phyloP scores from a whole-genome alignment of 1,140 invertebrate genomes.

The Drosophila repleta region DNA sequence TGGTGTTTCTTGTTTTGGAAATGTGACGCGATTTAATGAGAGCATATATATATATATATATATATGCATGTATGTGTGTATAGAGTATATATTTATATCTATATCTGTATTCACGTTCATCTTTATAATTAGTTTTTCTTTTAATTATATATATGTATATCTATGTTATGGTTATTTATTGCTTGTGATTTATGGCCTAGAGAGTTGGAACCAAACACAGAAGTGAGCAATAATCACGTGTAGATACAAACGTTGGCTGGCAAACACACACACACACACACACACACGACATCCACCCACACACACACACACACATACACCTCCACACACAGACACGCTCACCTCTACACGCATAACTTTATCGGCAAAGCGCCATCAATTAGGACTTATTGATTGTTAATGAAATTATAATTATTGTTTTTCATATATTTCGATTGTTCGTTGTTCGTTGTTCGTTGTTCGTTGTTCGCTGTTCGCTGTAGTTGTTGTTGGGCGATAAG shows the following conservation, averaged over 20 bases:
- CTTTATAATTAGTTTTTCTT: conserved; percentile 31
- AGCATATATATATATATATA: conserved; percentile 30
- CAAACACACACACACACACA: conserved; percentile 5
- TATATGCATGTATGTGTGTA: conserved; percentile 24
- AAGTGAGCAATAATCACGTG: conserved; percentile 50
- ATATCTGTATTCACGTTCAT: conserved; percentile 27
- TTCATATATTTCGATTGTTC: conserved; percentile 21
- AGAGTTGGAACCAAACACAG: conserved; percentile 6
- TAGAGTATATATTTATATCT: conserved; percentile 1
- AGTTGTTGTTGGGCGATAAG: conserved; percentile 5
- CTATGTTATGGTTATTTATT: conserved; percentile 23
- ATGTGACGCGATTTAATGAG: conserved; percentile 76
- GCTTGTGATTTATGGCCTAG: conserved; percentile 27
- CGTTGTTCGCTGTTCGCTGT: too few species aligned
- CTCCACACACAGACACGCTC: background rate
- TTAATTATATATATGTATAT: conserved; percentile 7
- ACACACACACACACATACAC: conserved; percentile 1
- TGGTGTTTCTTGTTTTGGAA: conserved; percentile 42
- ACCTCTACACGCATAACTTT: background rate
- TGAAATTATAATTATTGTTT: conserved; percentile 80
- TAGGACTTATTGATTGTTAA: conserved; percentile 80
- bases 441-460: background rate
- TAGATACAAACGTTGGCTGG: conserved; percentile 28
- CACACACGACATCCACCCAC: background rate
- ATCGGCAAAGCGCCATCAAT: conserved; percentile 64